A percentile compares a stretch with the other conserved stretches of the same genome.
Conservation (phyloP, 1,140 invertebrate species). For the Drosophila miranda region DNA sequence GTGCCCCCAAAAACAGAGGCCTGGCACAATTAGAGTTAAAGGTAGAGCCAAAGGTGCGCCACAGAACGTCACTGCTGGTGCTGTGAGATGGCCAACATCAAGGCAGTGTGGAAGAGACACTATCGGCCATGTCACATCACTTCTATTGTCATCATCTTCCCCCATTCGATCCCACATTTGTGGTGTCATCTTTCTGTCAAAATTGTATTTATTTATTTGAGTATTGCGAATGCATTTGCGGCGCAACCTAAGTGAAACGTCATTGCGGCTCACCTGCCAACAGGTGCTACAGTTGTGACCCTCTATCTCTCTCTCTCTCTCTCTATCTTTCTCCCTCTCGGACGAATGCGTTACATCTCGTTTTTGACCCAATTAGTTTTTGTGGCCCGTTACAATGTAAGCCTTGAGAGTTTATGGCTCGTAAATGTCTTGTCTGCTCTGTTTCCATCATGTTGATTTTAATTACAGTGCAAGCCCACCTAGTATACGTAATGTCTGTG, state of each 20-base stretch:
- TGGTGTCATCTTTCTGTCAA: conserved; percentile 71
- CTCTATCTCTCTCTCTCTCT: conserved; percentile 6
- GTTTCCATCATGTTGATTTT: conserved; percentile 59
- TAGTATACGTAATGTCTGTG: conserved; percentile 55
- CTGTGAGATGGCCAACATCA: conserved; percentile 24
- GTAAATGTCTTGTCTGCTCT: conserved; percentile 56
- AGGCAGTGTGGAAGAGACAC: not conserved
- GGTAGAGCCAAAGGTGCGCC: conserved; percentile 41
- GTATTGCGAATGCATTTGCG: conserved; percentile 55
- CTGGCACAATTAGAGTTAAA: conserved; percentile 35
- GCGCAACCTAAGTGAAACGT: conserved; percentile 62
- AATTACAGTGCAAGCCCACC: conserved; percentile 29
- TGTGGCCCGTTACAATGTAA: conserved; percentile 59
- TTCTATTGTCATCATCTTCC: conserved; percentile 70
- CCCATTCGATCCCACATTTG: not conserved
- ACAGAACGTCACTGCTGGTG: conserved; percentile 1
- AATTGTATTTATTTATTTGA: conserved; percentile 71
- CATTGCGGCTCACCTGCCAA: conserved; percentile 67
- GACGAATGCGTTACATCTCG: conserved; percentile 11
- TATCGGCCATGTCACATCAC: conserved; percentile 65
- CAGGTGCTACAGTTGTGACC: conserved; percentile 44
- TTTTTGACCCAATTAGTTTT: conserved; percentile 71
- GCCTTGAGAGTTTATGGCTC: conserved; percentile 61
- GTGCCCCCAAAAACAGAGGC: conserved; percentile 35
- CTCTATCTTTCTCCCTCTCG: not conserved